phyloP scores from a whole-genome alignment of 2,113 vertebrate species.

The Chascanopsetta lugubris region DNA sequence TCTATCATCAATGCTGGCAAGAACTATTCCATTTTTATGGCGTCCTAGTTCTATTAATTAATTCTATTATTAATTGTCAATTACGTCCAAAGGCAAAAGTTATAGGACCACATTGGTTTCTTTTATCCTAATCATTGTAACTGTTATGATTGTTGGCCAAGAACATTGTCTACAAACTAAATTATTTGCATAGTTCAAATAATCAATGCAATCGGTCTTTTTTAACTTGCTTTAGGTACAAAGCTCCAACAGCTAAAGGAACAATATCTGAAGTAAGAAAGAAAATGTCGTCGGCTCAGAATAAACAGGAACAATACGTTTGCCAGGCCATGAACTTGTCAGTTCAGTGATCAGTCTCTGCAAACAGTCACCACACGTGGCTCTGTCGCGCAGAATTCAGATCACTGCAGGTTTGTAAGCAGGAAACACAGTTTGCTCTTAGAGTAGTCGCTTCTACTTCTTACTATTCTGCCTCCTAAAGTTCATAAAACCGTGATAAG shows the following conservation, averaged over 20 bases:
- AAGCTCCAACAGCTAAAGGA: conserved; percentile 43
- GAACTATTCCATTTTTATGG: no score
- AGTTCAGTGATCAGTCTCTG: conserved; percentile 8
- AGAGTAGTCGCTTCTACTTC: conserved; percentile 3
- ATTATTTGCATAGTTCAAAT: conserved; percentile 66
- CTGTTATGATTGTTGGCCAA: no score
- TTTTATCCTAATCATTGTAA: neutral
- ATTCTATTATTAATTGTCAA: neutral
- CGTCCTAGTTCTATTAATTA: no score
- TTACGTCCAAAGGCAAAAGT: neutral
- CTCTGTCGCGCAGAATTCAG: neutral
- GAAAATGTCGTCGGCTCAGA: conserved; percentile 31
- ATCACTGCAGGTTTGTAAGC: neutral
- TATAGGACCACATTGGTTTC: conserved; percentile 13
- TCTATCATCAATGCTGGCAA: neutral
- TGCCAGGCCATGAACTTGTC: conserved; percentile 28
- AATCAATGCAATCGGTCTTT: conserved; percentile 20
- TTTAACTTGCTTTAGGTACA: conserved; percentile 4
- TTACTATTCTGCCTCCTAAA: conserved; percentile 1
- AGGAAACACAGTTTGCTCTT: neutral
- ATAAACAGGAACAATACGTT: conserved; percentile 36
- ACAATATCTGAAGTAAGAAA: neutral
- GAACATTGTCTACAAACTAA: conserved; percentile 15
- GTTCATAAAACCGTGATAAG: conserved; percentile 6
- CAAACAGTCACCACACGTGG: neutral